Conservation (phyloP, 2,888 invertebrate genomes). For the Eupithecia inturbata region DNA sequence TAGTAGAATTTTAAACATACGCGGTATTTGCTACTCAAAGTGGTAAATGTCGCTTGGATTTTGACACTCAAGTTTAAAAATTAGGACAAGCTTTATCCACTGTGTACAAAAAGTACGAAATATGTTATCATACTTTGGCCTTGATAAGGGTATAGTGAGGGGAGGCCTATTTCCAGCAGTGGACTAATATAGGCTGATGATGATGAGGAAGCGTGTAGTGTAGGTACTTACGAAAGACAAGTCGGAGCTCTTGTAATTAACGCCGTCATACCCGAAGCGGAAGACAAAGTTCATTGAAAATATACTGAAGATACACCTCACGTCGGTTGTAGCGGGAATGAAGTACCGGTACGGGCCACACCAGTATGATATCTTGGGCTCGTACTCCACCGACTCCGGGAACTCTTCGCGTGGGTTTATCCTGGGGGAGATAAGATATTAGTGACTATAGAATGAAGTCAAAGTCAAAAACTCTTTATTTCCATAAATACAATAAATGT, state of each 20-base stretch:
- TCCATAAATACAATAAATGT: no score
- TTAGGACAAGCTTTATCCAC: no score
- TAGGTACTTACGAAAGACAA: constrained; percentile 70
- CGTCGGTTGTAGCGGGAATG: constrained; percentile 78
- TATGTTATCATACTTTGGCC: no score
- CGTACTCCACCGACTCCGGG: constrained; percentile 78
- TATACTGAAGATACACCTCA: constrained; percentile 78
- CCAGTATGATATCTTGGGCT: constrained; percentile 78
- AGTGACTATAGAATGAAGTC: constrained; percentile 57
- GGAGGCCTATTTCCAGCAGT: no score
- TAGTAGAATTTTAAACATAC: no score
- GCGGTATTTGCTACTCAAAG: no score
- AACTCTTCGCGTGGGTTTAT: constrained; percentile 79
- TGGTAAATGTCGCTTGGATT: no score
- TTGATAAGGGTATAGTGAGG: no score
- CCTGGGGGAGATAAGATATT: constrained; percentile 48
- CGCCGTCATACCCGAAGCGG: constrained; percentile 76
- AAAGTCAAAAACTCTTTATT: no score
- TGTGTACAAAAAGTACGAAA: no score
- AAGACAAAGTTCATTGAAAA: constrained; percentile 80
- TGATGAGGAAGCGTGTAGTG: background rate
- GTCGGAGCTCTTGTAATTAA: constrained; percentile 77
- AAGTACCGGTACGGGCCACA: constrained; percentile 80
- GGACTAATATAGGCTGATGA: no score
- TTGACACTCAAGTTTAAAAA: no score